Base-by-base conservation (phyloP, 64 coral and sea anemone species). In the Orbicella faveolata region DNA sequence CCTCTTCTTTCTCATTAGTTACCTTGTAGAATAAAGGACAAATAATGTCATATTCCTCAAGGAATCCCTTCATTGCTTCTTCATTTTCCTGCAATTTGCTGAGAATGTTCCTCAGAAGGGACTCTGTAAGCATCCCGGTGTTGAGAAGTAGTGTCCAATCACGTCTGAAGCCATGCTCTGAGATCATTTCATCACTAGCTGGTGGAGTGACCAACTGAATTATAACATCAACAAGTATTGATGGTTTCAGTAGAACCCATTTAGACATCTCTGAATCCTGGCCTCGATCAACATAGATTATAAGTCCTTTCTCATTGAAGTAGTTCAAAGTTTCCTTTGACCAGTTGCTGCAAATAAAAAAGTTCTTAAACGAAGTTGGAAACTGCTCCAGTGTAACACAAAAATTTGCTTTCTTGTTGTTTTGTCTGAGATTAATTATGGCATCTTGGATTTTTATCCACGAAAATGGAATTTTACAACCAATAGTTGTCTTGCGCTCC, bases 301-400 rank as follows among this genome's bases (percentile, higher is more conserved):
- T 75, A 34, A 95, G 90, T 30, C 94, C 94, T 80, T 92, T 95
- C 23, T 44, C 75, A 15, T 95, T 61, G 63, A 95, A 95, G 79
- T 95, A 95, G 30, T 88, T 48, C 15, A 95, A 59, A 77, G 91
- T 92, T 41, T 92, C 94, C 18, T 18, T 25, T 10, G 89, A 53
- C 83, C 84, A 95, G 5, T 75, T 34, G 19, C 62, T 92, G 21
- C 79, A 88, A 9, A 88, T 5, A n/a, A 39, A 1, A 13, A 69
- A 68, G 77, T 88, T 33, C 34, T 15, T 59, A 75, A 95, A 39
- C 19, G 51, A 17, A 0, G 68, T 21, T 86, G 80, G 74, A 52
- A 88, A 88, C 52, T 74, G 11, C 52, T 55, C 0, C 0, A 74
- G 4, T 61, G 69, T 75, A 2, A 88, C 52, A 36, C 69, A n/a